Base-by-base conservation (phyloP, 2,888 invertebrate species). In the Dichetophora obliterata region DNA sequence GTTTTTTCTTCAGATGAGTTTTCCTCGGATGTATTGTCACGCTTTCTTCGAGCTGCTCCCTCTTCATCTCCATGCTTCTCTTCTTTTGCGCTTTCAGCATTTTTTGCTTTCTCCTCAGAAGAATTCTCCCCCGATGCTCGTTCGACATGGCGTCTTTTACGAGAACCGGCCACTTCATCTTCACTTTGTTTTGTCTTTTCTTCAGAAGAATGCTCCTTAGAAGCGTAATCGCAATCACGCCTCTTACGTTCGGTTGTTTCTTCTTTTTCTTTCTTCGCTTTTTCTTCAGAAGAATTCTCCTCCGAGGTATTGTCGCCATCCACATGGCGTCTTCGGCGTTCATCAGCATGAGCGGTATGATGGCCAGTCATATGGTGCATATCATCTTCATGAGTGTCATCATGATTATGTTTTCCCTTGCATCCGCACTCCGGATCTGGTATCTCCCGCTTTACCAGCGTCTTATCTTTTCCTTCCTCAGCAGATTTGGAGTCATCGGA, bases 71-170 rank as follows among this genome's bases (percentile, higher is more conserved):
- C 65, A 31, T 52, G 14, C 14, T 65, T 24, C n/a, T 59, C 48
- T 54, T 63, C 65, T 5, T 43, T 66, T 16, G 14, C 75, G 1
- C 71, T 9, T 19, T 22, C 24, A 27, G 31, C n/a, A 2, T 57
- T 9, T 22, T 57, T 43, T 9, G 16, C 66, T 22, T 74, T 73
- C 11, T 76, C 77, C 19, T 78, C 78, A 2, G 75, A 74, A 2
- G 77, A 77, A 73, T 76, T 31, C 24, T 79, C 75, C 54, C 77
- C 77, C 5, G 77, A 76, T 16, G 75, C 50, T 0, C 54, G 68
- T 1, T 78, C 65, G 6, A 19, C 27, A n/a, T 73, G 22, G 3
- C 72, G 77, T 37, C 63, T 50, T 72, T 73, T 65, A 2, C 66
- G 71, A 0, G 68, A 19, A 14, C 16, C 27, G 4, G 61, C 48